These are phyloP conservation scores for Pangasius larnaudii DNA, from an alignment of 2,797 vertebrate species.

Conservation along the genomic window DNA sequence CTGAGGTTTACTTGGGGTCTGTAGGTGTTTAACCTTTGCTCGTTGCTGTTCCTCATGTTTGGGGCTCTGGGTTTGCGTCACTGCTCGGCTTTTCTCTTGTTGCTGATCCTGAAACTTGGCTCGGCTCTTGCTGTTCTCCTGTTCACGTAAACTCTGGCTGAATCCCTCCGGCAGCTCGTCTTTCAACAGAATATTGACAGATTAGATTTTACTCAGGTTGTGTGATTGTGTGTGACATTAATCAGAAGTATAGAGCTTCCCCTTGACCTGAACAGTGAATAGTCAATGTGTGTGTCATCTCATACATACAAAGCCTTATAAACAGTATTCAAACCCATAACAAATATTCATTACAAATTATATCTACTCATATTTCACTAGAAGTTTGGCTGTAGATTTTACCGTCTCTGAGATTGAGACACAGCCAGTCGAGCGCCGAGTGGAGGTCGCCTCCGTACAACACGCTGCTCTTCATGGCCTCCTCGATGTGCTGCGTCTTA, in stretches of 20 bases:
- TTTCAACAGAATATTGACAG: constrained; percentile 55
- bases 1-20: neutral
- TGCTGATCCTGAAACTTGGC: constrained; percentile 79
- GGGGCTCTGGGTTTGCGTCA: constrained; percentile 48
- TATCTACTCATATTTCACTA: neutral
- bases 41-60: constrained; percentile 57
- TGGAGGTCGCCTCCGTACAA: constrained; percentile 94
- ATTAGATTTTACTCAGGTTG: neutral
- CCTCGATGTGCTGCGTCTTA: constrained; percentile 93
- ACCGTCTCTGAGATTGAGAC: constrained; percentile 94
- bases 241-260: neutral
- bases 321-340: neutral
- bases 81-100: constrained; percentile 54
- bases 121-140: constrained; percentile 81
- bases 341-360: neutral
- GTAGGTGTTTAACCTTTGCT: constrained; percentile 62
- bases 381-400: constrained; percentile 45
- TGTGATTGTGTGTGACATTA: neutral
- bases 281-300: neutral
- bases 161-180: constrained; percentile 95
- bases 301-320: neutral
- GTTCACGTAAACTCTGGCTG: constrained; percentile 90
- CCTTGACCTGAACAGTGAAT: neutral
- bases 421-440: constrained; percentile 97
- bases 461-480: constrained; percentile 95